A percentile compares a stretch with the other conserved stretches of the same genome.
Conservation (phyloP, 2,888 invertebrate genomes). For the Rhimphoctona megacephalus region DNA sequence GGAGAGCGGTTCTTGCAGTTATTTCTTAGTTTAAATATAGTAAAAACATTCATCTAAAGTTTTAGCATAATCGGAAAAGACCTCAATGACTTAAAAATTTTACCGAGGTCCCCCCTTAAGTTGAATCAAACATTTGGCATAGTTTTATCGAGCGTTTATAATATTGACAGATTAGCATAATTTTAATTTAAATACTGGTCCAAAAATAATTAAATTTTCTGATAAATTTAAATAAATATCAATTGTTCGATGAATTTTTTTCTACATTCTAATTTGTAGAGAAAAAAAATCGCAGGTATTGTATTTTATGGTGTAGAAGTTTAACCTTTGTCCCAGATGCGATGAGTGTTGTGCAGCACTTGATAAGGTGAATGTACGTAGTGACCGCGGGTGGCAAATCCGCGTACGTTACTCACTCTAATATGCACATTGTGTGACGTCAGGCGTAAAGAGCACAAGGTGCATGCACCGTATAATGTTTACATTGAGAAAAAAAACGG, state of each 20-base stretch:
- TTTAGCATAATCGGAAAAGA: too few species aligned
- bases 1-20: too few species aligned
- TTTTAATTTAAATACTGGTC: too few species aligned
- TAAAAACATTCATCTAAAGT: too few species aligned
- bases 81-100: too few species aligned
- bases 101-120: too few species aligned
- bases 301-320: conserved; percentile 51
- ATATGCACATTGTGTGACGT: conserved; percentile 65
- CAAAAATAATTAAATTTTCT: too few species aligned
- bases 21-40: too few species aligned
- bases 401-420: conserved; percentile 39
- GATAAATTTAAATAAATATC: neutral
- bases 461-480: conserved; percentile 56
- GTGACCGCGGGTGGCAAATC: conserved; percentile 61
- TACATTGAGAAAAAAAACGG: neutral
- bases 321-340: conserved; percentile 78
- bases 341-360: conserved; percentile 75
- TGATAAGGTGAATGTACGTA: conserved; percentile 79
- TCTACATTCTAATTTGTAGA: neutral
- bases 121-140: too few species aligned
- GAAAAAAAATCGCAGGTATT: neutral
- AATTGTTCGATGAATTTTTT: neutral
- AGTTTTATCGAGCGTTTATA: too few species aligned
- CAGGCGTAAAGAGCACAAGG: conserved; percentile 66
- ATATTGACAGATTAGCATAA: too few species aligned